A percentile compares a stretch with the other conserved stretches of the same genome.
Evolutionary conservation across 2,113 vertebrate species (phyloP).

Genomic region (Ailuropoda melanoleuca): DNA sequence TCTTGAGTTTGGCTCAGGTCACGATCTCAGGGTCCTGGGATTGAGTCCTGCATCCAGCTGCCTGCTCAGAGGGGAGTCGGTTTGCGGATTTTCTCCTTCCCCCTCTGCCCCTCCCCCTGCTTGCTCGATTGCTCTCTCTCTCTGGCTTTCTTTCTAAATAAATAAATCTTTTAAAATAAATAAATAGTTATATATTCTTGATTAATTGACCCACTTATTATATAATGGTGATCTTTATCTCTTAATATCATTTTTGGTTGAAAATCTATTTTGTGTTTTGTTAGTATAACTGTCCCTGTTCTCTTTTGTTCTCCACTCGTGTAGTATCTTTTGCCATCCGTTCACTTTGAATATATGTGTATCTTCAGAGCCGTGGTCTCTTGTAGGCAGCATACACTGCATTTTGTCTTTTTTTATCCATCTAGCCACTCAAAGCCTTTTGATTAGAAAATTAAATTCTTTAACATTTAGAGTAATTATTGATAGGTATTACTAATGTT

Average conservation of each 20-base stretch:
- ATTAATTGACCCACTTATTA: neutral
- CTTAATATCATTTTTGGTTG: neutral
- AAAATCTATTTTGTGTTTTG: neutral
- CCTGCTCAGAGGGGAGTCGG: too few species aligned
- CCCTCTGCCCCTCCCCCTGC: too few species aligned
- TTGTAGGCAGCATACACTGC: neutral
- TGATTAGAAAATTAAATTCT: neutral
- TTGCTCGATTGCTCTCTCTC: too few species aligned
- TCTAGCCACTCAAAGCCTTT: neutral
- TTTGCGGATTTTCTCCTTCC: too few species aligned
- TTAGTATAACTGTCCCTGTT: neutral
- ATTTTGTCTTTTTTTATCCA: neutral
- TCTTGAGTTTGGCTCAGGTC: too few species aligned
- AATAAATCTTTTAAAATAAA: too few species aligned
- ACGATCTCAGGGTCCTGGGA: too few species aligned
- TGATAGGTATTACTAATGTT: neutral
- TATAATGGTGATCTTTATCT: neutral
- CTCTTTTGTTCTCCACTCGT: neutral
- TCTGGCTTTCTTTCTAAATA: too few species aligned
- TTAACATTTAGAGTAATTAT: neutral
- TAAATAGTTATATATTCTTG: neutral
- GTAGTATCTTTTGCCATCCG: neutral
- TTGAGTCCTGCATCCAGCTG: too few species aligned
- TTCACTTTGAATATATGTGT: neutral
- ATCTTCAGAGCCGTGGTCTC: neutral